Evolutionary conservation across 2,113 vertebrate species (phyloP).

Genomic region (Neotoma lepida): DNA sequence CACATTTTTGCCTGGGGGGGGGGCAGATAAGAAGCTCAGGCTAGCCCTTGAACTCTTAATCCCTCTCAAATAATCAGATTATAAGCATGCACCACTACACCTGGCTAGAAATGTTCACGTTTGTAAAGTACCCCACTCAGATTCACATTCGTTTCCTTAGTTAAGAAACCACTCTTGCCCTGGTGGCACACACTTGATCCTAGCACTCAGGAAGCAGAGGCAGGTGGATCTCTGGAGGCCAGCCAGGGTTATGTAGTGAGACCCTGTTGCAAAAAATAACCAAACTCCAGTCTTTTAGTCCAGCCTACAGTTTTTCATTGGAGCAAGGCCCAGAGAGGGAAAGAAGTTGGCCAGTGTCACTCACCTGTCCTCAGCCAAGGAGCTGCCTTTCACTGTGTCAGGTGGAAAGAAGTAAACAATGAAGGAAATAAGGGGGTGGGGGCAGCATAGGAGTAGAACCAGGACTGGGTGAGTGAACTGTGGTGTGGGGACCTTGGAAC

Average conservation of each 20-base stretch:
- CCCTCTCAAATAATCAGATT: neutral
- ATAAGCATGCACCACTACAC: neutral
- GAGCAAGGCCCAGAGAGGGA: neutral
- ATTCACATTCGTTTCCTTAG: constrained; percentile 30
- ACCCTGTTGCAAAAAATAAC: neutral
- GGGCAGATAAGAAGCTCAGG: neutral
- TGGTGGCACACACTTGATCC: neutral
- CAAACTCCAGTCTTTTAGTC: neutral
- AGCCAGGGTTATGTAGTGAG: neutral
- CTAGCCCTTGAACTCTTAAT: constrained; percentile 17
- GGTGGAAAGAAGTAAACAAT: neutral
- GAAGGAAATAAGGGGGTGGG: neutral
- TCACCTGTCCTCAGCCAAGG: neutral
- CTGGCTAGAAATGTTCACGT: neutral
- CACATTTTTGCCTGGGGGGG: neutral
- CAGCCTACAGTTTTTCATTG: neutral
- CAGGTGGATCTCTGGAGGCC: neutral
- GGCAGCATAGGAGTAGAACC: neutral
- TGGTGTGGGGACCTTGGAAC: neutral
- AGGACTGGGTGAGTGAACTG: neutral
- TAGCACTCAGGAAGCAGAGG: neutral
- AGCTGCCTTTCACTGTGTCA: neutral
- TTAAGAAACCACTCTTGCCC: neutral
- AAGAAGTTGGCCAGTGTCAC: neutral
- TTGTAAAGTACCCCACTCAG: neutral